Base-by-base conservation (phyloP, 1,140 invertebrate species). In the Mercenaria mercenaria region DNA sequence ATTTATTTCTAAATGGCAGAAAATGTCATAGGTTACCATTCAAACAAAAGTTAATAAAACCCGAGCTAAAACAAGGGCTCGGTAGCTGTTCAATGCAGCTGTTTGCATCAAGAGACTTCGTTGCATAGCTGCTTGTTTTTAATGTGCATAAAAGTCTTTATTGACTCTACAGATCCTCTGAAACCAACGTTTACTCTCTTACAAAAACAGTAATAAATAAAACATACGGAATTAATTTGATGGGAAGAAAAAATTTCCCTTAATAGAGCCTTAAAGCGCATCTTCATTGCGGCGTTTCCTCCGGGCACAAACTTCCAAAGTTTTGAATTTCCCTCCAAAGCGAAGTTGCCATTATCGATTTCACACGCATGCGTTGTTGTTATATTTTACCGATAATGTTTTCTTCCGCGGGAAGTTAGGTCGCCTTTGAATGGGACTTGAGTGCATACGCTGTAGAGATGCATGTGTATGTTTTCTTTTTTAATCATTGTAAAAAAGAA, bases 21-120 rank as follows among this genome's bases (percentile, higher is more conserved):
- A 67, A 67, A 81, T 50, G 86, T 88, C 86, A 72, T n/a, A 43
- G 43, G 72, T 43, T 43, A 79, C 29, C 23, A 41, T 69, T 81
- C 77, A 80, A 67, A 88, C 86, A 88, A 88, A 88, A 88, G 76
- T 88, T 74, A 59, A 88, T 88, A 88, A 88, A 80, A 80, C 37
- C 41, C 32, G 74, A 64, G 74, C 32, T 77, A 81, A 88, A 80
- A 39, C 61, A 64, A 88, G 52, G 86, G 41, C 15, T 79, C 26
- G 37, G 50, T 72, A 18, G 61, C 56, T n/a, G 52, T 43, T 34
- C 26, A n/a, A 77, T 61, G 76, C 86, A 88, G 86, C 86, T 88
- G 86, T 79, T 72, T 34, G 29, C 4, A 67, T 72, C 61, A 26
- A 26, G 41, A 82, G 56, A 82, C 26, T 13, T 67, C 41, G n/a